Percentiles rank a stretch among this genome's conserved stretches.
These are phyloP conservation scores for Spilogale gracilis DNA, from an alignment of 2,113 vertebrate genomes.

Conservation along the genomic window DNA sequence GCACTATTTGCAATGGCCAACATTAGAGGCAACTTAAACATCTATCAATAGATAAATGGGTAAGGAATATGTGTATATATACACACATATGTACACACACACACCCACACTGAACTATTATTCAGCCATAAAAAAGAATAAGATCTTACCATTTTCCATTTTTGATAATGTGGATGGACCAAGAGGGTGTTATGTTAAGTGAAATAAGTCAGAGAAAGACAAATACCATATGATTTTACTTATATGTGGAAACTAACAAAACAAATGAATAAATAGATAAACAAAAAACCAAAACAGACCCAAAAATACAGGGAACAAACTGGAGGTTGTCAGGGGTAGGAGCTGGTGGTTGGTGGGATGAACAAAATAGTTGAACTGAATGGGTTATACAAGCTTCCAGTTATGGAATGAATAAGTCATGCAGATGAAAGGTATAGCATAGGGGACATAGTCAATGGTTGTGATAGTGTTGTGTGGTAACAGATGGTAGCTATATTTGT, in stretches of 20 bases:
- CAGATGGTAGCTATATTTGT: neutral
- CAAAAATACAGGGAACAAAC: neutral
- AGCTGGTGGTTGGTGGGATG: neutral
- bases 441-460: neutral
- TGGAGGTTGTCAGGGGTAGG: neutral
- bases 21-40: neutral
- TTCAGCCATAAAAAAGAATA: neutral
- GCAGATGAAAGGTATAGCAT: neutral
- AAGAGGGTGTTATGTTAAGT: neutral
- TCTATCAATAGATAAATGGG: neutral
- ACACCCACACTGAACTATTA: neutral
- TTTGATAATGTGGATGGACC: neutral
- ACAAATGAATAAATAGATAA: neutral
- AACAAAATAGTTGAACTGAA: neutral
- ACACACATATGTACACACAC: too few relatives aligned
- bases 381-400: neutral
- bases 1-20: neutral
- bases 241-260: neutral
- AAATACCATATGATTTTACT: neutral
- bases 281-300: neutral
- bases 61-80: neutral
- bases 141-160: neutral
- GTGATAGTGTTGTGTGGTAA: neutral
- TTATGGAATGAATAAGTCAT: neutral
- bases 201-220: neutral